Percentiles rank a stretch among this genome's conserved stretches.
Conservation (phyloP, 2,888 invertebrate species). For the Lottia gigantea region DNA sequence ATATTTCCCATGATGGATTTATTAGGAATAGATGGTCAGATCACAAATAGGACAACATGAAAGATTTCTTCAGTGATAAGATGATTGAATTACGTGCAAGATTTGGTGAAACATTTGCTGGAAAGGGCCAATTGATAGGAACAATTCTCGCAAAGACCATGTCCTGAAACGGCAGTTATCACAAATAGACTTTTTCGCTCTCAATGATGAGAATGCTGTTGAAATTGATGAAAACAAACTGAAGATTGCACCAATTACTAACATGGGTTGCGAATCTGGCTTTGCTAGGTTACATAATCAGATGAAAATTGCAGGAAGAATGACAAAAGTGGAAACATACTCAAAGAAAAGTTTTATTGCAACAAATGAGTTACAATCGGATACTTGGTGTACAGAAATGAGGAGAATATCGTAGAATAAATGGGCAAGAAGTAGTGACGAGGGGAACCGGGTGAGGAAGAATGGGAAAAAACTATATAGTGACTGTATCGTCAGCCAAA, state of each 20-base stretch:
- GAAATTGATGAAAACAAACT: neutral
- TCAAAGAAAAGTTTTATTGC: neutral
- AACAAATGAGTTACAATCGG: neutral
- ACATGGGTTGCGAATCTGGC: no score
- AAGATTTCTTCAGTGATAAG: neutral
- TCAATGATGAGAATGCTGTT: no score
- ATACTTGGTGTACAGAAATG: neutral
- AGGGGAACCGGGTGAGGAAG: no score
- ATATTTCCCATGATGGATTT: conserved; percentile 3
- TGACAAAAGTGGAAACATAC: neutral
- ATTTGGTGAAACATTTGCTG: neutral
- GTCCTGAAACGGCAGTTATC: no score
- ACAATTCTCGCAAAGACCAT: neutral
- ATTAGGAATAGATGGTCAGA: neutral
- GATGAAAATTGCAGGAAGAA: neutral
- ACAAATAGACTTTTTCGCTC: no score
- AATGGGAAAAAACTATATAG: no score
- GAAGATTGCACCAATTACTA: neutral
- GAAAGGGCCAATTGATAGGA: neutral
- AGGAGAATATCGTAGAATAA: neutral
- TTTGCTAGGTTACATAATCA: neutral
- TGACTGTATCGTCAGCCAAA: no score
- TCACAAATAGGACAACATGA: neutral
- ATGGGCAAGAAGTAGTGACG: no score
- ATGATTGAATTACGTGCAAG: neutral